Base-by-base conservation (phyloP, 2,797 vertebrate genomes). In the Myotis findleyi region DNA sequence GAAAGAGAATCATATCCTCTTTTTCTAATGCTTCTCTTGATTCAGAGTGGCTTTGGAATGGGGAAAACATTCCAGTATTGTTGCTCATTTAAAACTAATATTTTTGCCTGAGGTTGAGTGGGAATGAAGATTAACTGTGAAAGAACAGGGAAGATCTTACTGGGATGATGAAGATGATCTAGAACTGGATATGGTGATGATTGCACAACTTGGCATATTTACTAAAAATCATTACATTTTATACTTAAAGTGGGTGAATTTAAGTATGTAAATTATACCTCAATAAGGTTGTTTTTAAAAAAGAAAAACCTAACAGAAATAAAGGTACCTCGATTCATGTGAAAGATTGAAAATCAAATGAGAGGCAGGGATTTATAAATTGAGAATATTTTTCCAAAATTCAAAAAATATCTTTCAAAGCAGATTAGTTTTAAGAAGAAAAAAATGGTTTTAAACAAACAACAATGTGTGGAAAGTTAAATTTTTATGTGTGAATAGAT, bases 381-480 rank as follows among this genome's bases (percentile, higher is more conserved):
- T 89, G 8, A 92, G 11, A 82, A 73, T 75, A 30, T 62, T 49
- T 75, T 38, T 79, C 83, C 57, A 83, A 36, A 93, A 82, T 95
- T 87, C 16, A 89, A 21, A 89, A 86, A 91, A 38, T 82, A n/a
- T 55, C 33, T 91, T 81, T 88, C 69, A 89, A 75, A 84, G 13
- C 38, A 89, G 7, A 27, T 82, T 77, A 73, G 7, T 55, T 59
- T 94, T 18, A 14, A 69, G 41, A 76, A 82, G 8, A 41, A n/a
- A 55, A 89, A 81, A 68, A 25, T 68, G 6, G 8, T 89, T 84
- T 87, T 69, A 83, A 84, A 71, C 2, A 41, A 53, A 73, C 6
- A 77, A 57, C 51, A 80, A 25, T 41, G 30, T 41, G 16, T 41
- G 5, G 20, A 75, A 49, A 81, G 7, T 20, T 84, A 51, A 33